Percentiles rank a stretch among this genome's conserved stretches.
phyloP scores from a whole-genome alignment of 2,888 invertebrate genomes.

The Phania funesta region DNA sequence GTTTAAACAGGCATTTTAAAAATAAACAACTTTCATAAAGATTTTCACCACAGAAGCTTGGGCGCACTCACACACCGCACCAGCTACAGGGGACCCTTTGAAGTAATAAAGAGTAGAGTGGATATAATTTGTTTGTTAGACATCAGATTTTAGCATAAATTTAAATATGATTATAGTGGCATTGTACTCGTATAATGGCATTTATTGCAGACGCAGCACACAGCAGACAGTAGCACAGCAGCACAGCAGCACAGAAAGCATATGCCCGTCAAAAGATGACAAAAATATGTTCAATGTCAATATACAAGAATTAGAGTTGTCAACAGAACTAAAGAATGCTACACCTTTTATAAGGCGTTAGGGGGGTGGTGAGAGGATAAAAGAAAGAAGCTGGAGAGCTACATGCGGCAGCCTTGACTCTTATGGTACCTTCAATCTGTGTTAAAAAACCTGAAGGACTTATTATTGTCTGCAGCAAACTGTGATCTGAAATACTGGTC shows the following conservation, averaged over 20 bases:
- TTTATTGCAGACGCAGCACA: conserved; percentile 41
- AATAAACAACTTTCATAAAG: conserved; percentile 44
- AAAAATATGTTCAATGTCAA: conserved; percentile 72
- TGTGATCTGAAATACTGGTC: too few relatives aligned
- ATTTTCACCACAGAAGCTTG: conserved; percentile 5
- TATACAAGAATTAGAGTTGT: conserved; percentile 76
- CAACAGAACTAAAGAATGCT: conserved; percentile 26
- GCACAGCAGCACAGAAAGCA: conserved; percentile 37
- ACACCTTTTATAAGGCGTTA: conserved; percentile 2
- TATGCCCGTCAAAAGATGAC: conserved; percentile 57
- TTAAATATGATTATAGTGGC: conserved; percentile 72
- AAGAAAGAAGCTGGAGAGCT: neutral
- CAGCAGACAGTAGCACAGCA: too few relatives aligned
- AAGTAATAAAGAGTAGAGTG: neutral
- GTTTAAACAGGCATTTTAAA: conserved; percentile 57
- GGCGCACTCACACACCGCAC: neutral
- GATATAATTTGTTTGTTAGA: conserved; percentile 28
- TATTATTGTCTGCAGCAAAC: too few relatives aligned
- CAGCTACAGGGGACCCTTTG: conserved; percentile 3
- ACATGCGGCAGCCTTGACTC: too few relatives aligned
- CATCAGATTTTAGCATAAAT: conserved; percentile 76
- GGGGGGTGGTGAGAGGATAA: neutral
- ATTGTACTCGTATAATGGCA: conserved; percentile 4
- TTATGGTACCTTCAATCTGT: too few relatives aligned
- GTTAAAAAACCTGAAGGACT: too few relatives aligned